phyloP scores from a whole-genome alignment of 1,140 invertebrate genomes.

The Polyergus mexicanus region DNA sequence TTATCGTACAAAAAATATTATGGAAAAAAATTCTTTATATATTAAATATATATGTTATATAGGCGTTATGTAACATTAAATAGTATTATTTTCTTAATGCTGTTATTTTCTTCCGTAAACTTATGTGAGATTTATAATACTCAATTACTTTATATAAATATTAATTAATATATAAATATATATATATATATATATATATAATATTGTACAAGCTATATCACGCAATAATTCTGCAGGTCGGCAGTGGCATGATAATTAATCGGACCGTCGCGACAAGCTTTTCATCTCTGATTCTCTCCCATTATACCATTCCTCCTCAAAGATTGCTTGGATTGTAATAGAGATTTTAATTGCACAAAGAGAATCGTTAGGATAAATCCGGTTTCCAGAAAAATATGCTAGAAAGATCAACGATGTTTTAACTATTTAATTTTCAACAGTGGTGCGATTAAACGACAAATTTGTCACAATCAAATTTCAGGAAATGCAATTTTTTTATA shows the following conservation, averaged over 20 bases:
- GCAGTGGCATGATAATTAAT: slow-evolving; percentile 54
- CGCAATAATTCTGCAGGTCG: slow-evolving; percentile 6
- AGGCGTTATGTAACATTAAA: not conserved
- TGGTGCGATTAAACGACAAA: slow-evolving; percentile 50
- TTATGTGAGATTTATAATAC: not conserved
- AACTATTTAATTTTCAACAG: slow-evolving; percentile 9
- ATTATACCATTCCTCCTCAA: slow-evolving; percentile 40
- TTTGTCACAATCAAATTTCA: slow-evolving; percentile 23
- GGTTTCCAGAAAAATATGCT: slow-evolving; percentile 46
- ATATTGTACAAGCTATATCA: slow-evolving; percentile 22
- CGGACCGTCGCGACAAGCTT: slow-evolving; percentile 52
- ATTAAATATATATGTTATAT: not conserved
- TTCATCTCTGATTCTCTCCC: slow-evolving; percentile 51
- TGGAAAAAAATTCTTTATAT: not conserved
- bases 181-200: not conserved
- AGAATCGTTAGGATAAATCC: slow-evolving; percentile 52
- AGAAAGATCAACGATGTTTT: slow-evolving; percentile 57
- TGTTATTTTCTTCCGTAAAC: not conserved
- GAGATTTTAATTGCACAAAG: slow-evolving; percentile 59
- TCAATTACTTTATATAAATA: not conserved
- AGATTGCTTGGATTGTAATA: slow-evolving; percentile 42
- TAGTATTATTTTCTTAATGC: not conserved
- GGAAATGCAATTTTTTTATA: not conserved
- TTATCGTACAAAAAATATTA: not conserved
- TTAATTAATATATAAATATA: not conserved